Base-by-base conservation (phyloP, 1,140 invertebrate genomes). In the Apolygus lucorum region DNA sequence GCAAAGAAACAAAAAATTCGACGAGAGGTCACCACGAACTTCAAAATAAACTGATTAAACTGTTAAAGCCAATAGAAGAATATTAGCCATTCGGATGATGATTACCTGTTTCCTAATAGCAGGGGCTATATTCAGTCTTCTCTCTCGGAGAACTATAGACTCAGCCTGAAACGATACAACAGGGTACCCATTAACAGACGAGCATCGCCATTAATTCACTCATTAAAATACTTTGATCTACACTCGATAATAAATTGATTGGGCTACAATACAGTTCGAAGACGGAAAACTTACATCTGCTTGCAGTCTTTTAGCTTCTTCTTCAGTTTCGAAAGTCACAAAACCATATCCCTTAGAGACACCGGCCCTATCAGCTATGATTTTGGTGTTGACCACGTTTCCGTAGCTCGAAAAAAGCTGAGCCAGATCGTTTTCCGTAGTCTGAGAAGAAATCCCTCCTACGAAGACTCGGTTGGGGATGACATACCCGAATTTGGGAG, bases 381-480 rank as follows among this genome's bases (percentile, higher is more conserved):
- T 96, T 82, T 97, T 96, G 28, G 92, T 92, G 29, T 90, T 92
- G 76, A 91, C 95, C 1, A 98, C 93, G 63, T 90, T 90, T 14
- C 95, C 94, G 80, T 94, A 96, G 28, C 85, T 83, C 54, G 88
- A 90, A 79, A 93, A 93, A 34, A 93, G 84, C 75, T 90, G 87
- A 78, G 87, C 85, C 71, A 94, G 78, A 78, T 94, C 91, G 49
- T 87, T 85, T 80, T 93, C 91, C 62, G 90, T 92, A 52, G 90
- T 93, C 70, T 86, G 90, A 67, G 90, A 85, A 17, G 92, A 90
- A 75, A 96, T 93, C n/a, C 93, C 93, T 59, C 92, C 92, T 52
- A 95, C 92, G 83, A 98, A 98, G 76, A 97, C 92, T 76, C 94
- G 85, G 81, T 95, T 96, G 70, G 95, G 94, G 73, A 96, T 91